Base-by-base conservation (phyloP, 2,888 invertebrate species). In the Ferdinandea cuprea region DNA sequence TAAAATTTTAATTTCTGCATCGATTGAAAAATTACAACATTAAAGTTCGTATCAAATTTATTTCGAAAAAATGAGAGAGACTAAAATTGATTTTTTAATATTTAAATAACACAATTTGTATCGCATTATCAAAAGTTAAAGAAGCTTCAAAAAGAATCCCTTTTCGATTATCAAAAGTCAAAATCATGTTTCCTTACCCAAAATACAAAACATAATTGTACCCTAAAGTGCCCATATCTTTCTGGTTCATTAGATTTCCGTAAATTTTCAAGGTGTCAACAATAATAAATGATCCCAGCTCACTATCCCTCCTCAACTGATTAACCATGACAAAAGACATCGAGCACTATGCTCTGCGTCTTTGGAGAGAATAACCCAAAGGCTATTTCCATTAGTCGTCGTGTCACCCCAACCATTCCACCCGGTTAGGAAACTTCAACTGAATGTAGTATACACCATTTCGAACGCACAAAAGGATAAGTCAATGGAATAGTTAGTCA, bases 291-390 rank as follows among this genome's bases (percentile, higher is more conserved):
- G 61, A 71, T 71, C 21, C 71, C 63, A 77, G 69, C 61, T 71
- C 59, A 69, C 21, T 44, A 59, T 48, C 44, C 15, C 48, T 35
- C 15, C 48, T 40, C 30, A 74, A 71, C 56, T 77, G 69, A 77
- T 77, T 77, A 71, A 69, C 77, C 61, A 61, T 77, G 61, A 71
- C 77, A 77, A 48, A 40, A 71, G 68, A 56, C 52, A 66, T 21
- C 11, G 46, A 46, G 46, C 11, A 17, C 17, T 52, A 52, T 61
- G 30, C 19, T 52, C 28, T 61, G 30, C 40, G 30, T 32, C 40
- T 40, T 21, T 21, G n/a, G n/a, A 37, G 28, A 54, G 54, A 30
- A 65, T 17, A 19, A 19, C 56, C 40, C n/a, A 13, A 58, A 58
- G 66, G 50, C 30, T 30, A 52, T 52, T 52, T 32, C 40, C 50